Conservation (phyloP, 2,888 invertebrate genomes). For the Agapostemon virescens region DNA sequence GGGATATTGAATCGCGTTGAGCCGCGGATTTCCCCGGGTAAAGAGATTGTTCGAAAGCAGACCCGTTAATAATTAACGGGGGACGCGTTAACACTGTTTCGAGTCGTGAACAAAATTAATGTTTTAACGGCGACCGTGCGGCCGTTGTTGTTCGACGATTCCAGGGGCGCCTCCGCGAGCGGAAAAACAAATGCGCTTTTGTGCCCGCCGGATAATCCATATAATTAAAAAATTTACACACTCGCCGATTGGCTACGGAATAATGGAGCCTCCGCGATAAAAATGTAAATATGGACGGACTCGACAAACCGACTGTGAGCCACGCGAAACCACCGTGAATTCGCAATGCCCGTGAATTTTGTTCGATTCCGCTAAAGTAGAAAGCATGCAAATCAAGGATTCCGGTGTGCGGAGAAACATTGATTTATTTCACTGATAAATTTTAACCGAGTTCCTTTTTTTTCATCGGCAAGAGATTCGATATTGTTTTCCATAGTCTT, state of each 20-base stretch:
- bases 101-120: conserved; percentile 48
- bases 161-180: neutral
- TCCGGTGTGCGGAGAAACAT: neutral
- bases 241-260: neutral
- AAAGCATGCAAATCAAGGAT: conserved; percentile 7
- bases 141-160: conserved; percentile 27
- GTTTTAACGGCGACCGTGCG: conserved; percentile 28
- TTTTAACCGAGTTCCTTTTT: neutral
- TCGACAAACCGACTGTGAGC: neutral
- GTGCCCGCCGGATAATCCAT: neutral
- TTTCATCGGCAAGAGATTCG: neutral
- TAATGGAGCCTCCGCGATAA: neutral
- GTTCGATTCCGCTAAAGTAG: neutral
- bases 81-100: conserved; percentile 39
- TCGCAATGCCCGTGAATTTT: neutral
- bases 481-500: neutral
- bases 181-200: conserved; percentile 28
- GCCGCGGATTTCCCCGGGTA: conserved; percentile 23
- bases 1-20: conserved; percentile 32
- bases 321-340: conserved; percentile 4
- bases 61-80: conserved; percentile 50
- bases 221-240: conserved; percentile 40
- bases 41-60: conserved; percentile 36
- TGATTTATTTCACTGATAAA: neutral
- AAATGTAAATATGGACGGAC: conserved; percentile 15